These are phyloP conservation scores for Spicauda simplicius DNA, from an alignment of 2,888 invertebrate genomes.

Conservation along the genomic window DNA sequence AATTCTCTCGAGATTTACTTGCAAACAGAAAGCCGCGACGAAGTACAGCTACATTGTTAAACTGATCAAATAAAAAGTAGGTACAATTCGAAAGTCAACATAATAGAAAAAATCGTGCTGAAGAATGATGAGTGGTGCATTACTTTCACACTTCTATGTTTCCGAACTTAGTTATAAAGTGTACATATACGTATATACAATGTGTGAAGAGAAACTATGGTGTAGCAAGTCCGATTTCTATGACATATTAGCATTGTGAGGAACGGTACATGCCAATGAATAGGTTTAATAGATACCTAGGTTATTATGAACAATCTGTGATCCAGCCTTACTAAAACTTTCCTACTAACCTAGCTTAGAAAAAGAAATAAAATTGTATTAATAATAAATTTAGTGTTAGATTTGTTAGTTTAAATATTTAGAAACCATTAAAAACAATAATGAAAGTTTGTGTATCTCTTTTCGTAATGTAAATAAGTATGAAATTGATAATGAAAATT, in stretches of 20 bases:
- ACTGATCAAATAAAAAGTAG: neutral
- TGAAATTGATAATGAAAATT: no score
- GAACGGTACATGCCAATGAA: neutral
- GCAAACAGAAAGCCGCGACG: neutral
- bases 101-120: constrained; percentile 1
- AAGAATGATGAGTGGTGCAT: neutral
- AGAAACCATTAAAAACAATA: no score
- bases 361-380: no score
- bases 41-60: neutral
- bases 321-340: no score
- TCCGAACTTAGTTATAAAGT: constrained; percentile 10
- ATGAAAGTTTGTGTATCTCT: no score
- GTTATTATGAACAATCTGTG: no score
- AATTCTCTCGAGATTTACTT: neutral
- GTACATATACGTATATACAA: neutral
- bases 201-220: constrained; percentile 9
- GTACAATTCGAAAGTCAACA: neutral
- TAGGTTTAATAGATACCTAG: neutral
- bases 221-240: constrained; percentile 1
- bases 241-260: neutral
- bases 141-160: constrained; percentile 13
- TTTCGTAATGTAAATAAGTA: no score
- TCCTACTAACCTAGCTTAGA: no score
- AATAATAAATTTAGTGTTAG: no score
- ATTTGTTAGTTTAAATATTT: no score